Base-by-base conservation (phyloP, 2,113 vertebrate genomes). In the Nematolebias whitei region DNA sequence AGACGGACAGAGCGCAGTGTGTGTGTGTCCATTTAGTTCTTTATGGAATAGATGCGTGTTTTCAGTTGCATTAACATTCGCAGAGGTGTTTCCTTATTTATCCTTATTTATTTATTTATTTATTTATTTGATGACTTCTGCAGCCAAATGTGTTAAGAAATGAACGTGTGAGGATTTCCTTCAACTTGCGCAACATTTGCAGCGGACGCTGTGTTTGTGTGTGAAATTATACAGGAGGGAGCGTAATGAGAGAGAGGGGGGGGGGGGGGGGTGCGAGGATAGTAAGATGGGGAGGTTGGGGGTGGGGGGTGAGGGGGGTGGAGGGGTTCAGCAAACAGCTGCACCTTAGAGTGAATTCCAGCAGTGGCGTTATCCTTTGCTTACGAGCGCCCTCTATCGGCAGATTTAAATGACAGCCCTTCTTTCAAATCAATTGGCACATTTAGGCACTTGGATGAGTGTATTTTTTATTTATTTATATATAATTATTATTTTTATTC, bases 321-420 rank as follows among this genome's bases (percentile, higher is more conserved):
- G 74, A 26, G 58, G 64, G 73, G 70, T 57, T 79, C 71, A 85
- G 75, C 26, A 10, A 39, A 13, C 74, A 84, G 87, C 78, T 78
- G 84, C 75, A 83, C 72, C 71, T 79, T 63, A 66, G 70, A 67
- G 71, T 85, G 73, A 80, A 89, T 88, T 83, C 84, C 87, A 87
- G 53, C 86, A 85, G 83, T 84, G 82, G 62, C 26, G 80, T 41
- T 74, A 89, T 87, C 87, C 81, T 87, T 29, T 88, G 75, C 91
- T 87, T 55, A 76, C 82, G 69, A 81, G 85, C 91, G 91, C 92
- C 92, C 91, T 92, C 93, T 93, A 76, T 94, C 69, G 93, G 67
- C 81, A 0, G 4, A 51, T 74, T 56, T 20, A 39, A 77, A 20
- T 7, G 39, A 72, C 57, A 14, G 60, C 63, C 2, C 5, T 14